Percentiles rank a stretch among this genome's conserved stretches.
Conservation (phyloP, 2,888 invertebrate species). For the Eudemis profundana region DNA sequence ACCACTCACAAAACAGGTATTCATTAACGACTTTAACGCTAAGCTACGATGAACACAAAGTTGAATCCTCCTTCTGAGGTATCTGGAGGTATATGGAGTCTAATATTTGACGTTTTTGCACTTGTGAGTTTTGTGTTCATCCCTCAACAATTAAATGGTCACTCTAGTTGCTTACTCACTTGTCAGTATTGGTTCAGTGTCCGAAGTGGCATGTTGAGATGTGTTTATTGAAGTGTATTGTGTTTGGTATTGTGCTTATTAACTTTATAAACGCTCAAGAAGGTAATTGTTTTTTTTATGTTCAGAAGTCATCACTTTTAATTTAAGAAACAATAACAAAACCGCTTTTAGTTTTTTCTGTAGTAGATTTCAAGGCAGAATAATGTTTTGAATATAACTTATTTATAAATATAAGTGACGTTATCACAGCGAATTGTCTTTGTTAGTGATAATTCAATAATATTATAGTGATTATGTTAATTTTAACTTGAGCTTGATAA, state of each 20-base stretch:
- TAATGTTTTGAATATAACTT: too few species aligned
- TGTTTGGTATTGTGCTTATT: constrained; percentile 12
- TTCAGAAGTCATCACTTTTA: too few species aligned
- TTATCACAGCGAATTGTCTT: too few species aligned
- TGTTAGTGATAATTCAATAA: too few species aligned
- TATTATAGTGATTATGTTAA: too few species aligned
- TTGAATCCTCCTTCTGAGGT: background rate
- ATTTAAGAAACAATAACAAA: background rate
- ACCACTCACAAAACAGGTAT: constrained; percentile 14
- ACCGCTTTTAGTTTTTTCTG: too few species aligned
- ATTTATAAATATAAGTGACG: too few species aligned
- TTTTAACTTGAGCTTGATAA: too few species aligned
- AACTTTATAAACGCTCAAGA: constrained; percentile 15
- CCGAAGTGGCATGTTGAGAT: constrained; percentile 6
- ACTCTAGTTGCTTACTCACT: background rate
- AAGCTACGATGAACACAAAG: constrained; percentile 14
- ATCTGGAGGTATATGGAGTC: background rate
- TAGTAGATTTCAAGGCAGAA: too few species aligned
- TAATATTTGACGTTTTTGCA: background rate
- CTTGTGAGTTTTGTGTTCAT: background rate
- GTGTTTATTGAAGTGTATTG: constrained; percentile 3
- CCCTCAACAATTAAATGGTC: constrained; percentile 3
- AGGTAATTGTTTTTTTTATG: constrained; percentile 4
- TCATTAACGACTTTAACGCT: constrained; percentile 14
- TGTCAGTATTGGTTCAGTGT: constrained; percentile 17